Evolutionary conservation across 2,113 vertebrate genomes (phyloP), one percentile per base, ranked within the genome.

Genomic region (Origma solitaria): DNA sequence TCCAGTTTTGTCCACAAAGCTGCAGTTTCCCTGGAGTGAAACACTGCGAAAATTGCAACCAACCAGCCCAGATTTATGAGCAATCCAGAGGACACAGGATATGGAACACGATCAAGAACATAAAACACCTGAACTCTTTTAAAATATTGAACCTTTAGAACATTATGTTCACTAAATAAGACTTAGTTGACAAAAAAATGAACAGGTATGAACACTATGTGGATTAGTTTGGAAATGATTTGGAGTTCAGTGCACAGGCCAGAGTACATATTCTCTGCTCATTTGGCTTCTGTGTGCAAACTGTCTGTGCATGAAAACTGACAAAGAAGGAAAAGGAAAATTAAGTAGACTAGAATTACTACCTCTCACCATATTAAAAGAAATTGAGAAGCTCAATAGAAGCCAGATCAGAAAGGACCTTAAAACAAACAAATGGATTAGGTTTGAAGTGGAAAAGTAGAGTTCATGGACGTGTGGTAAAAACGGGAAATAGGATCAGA

Each of bases 121-220:
- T 81, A 86, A 96, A 96, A 85, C 68, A 90, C 17, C 54, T 51
- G n/a, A 88, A 92, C 35, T 82, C 88, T 30, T 80, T 86, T 83
- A 75, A 93, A 96, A 60, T 84, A 92, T 58, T 60, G 82, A 86
- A 51, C 51, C n/a, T 62, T 91, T 68, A 66, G 79, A 86, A 93
- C 56, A 71, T 88, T 81, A 88, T 75, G 31, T 75, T 90, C 95
- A 88, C 79, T 93, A 90, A 88, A 84, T 92, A 92, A 77, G 47
- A 83, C 45, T 91, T 86, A 80, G 71, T 20, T 68, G 61, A 80
- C 58, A 86, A 88, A 84, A 71, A 96, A 87, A 42, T 53, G 30
- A 87, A 73, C 69, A 85, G 45, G 64, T 85, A 82, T 0, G 1
- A 81, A 33, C 56, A 68, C 21, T 75, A 2, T 49, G 33, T 66